phyloP scores from a whole-genome alignment of 1,140 invertebrate species.

The Cydia pomonella region DNA sequence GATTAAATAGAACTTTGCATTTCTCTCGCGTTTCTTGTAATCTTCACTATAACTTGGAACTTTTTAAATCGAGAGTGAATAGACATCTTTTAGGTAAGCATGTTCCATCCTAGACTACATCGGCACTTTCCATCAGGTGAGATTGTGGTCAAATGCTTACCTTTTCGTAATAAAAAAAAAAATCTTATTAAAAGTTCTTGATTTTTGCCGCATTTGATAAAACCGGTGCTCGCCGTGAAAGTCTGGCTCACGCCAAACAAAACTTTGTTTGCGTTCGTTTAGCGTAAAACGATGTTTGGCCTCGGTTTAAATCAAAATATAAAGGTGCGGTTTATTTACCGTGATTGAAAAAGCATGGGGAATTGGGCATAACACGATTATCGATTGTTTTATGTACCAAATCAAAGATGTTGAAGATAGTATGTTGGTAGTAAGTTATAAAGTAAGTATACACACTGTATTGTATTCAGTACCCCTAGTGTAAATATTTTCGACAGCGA shows the following conservation, averaged over 20 bases:
- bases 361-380: neutral
- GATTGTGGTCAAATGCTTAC: too few relatives aligned
- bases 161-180: too few relatives aligned
- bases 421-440: too few relatives aligned
- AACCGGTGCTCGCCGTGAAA: neutral
- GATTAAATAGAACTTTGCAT: neutral
- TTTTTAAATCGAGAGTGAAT: too few relatives aligned
- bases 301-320: neutral
- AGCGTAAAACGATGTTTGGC: neutral
- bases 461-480: too few relatives aligned
- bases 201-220: neutral
- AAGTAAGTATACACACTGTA: too few relatives aligned
- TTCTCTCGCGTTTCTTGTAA: neutral
- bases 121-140: too few relatives aligned
- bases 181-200: conserved; percentile 12
- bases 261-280: neutral
- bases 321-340: neutral
- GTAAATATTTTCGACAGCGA: too few relatives aligned
- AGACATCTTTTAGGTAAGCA: too few relatives aligned
- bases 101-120: too few relatives aligned
- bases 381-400: neutral
- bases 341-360: too few relatives aligned
- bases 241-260: neutral
- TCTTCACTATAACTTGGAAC: too few relatives aligned
- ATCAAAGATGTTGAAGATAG: neutral